Conservation (phyloP, 2,888 invertebrate species). For the Chironomus tentans region DNA sequence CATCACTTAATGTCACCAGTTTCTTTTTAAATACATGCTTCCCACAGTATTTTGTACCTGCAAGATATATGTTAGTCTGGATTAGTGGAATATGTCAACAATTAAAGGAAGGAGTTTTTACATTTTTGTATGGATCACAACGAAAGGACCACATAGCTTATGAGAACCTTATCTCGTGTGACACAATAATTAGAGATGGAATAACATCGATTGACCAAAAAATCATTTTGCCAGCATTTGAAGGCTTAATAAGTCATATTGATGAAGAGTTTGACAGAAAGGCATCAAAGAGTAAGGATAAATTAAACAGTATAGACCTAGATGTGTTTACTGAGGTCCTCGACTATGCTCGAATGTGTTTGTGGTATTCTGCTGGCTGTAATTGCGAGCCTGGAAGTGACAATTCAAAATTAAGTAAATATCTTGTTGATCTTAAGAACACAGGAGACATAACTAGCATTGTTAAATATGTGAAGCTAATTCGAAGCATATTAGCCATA, state of each 20-base stretch:
- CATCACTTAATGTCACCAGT: conserved; percentile 72
- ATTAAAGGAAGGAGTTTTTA: conserved; percentile 38
- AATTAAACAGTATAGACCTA: not conserved
- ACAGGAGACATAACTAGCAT: conserved; percentile 39
- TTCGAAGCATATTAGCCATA: conserved; percentile 54
- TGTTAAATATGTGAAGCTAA: conserved; percentile 57
- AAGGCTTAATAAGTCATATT: conserved; percentile 61
- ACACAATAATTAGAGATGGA: conserved; percentile 34
- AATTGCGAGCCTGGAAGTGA: conserved; percentile 52
- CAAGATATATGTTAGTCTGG: conserved; percentile 69
- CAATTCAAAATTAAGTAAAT: conserved; percentile 29
- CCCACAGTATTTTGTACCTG: conserved; percentile 69
- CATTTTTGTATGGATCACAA: conserved; percentile 56
- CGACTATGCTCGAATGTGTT: conserved; percentile 68
- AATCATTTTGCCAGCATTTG: conserved; percentile 60
- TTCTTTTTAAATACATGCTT: conserved; percentile 75
- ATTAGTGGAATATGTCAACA: conserved; percentile 64
- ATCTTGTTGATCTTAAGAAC: no score
- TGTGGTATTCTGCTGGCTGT: conserved; percentile 53
- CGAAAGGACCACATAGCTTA: conserved; percentile 48
- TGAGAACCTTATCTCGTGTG: conserved; percentile 39
- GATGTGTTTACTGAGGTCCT: conserved; percentile 36
- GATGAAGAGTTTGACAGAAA: conserved; percentile 56
- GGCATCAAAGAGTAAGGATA: conserved; percentile 43
- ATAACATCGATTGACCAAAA: conserved; percentile 31